A percentile compares a stretch with the other conserved stretches of the same genome.
These are phyloP conservation scores for Agapostemon virescens DNA, from an alignment of 2,888 invertebrate genomes.

Conservation along the genomic window DNA sequence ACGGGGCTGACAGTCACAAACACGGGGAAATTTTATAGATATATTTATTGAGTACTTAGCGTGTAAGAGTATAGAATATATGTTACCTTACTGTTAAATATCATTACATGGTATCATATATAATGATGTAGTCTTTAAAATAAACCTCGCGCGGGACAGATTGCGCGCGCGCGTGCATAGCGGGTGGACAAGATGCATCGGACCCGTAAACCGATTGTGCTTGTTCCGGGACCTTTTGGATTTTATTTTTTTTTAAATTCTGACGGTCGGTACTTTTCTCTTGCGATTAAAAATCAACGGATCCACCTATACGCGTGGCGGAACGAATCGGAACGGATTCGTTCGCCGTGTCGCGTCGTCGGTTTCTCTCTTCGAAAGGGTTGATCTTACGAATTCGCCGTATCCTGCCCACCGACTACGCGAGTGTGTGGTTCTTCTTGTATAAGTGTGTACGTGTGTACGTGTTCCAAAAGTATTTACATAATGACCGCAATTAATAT, in stretches of 20 bases:
- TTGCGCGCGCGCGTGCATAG: slow-evolving; percentile 51
- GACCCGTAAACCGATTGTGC: background rate
- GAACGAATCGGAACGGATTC: background rate
- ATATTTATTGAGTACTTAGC: slow-evolving; percentile 81
- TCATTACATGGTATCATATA: slow-evolving; percentile 75
- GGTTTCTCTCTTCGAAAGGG: background rate
- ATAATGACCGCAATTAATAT: slow-evolving; percentile 76
- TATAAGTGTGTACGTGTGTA: slow-evolving; percentile 15
- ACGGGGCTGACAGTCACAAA: slow-evolving; percentile 77
- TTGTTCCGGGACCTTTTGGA: background rate
- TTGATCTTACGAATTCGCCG: background rate
- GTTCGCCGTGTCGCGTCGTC: background rate
- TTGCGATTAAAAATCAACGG: background rate
- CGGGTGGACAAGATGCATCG: slow-evolving; percentile 5
- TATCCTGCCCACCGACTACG: background rate
- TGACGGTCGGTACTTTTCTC: background rate
- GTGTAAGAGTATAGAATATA: slow-evolving; percentile 80
- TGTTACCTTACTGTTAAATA: slow-evolving; percentile 77
- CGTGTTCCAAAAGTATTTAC: slow-evolving; percentile 75
- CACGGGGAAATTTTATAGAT: slow-evolving; percentile 80
- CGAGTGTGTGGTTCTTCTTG: slow-evolving; percentile 38
- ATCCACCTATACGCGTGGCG: background rate
- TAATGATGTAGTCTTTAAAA: slow-evolving; percentile 74
- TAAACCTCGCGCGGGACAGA: slow-evolving; percentile 70
- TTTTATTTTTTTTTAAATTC: background rate